Evolutionary conservation across 23 tunicate genomes (phyloP).

Genomic region (Pegea sp.): DNA sequence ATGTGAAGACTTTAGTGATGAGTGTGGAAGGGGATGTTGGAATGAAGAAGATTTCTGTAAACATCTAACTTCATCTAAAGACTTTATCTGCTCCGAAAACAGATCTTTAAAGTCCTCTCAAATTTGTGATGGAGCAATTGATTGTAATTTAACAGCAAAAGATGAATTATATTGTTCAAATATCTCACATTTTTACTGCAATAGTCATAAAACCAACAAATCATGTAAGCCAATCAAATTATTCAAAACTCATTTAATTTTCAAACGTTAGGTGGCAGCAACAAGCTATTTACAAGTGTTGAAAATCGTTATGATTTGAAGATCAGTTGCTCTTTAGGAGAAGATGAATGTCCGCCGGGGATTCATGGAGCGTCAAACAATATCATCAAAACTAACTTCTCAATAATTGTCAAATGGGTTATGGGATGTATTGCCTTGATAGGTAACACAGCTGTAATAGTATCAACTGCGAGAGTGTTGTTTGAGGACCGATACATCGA

Average conservation of each 20-base stretch:
- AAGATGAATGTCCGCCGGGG: too few relatives aligned
- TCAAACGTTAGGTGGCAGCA: too few relatives aligned
- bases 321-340: too few relatives aligned
- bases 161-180: slow-evolving; percentile 38
- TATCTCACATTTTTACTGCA: slow-evolving; percentile 46
- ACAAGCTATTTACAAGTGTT: too few relatives aligned
- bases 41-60: slow-evolving; percentile 18
- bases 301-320: too few relatives aligned
- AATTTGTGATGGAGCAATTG: slow-evolving; percentile 23
- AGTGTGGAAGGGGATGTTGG: slow-evolving; percentile 53
- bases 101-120: neutral
- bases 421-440: too few relatives aligned
- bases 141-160: slow-evolving; percentile 12
- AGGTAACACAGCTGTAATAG: too few relatives aligned
- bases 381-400: too few relatives aligned
- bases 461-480: too few relatives aligned
- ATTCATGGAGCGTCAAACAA: too few relatives aligned
- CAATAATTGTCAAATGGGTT: too few relatives aligned
- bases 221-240: neutral
- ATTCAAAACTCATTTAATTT: neutral
- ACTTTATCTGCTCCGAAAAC: slow-evolving; percentile 3
- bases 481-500: too few relatives aligned
- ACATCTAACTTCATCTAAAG: neutral
- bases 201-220: slow-evolving; percentile 13
- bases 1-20: slow-evolving; percentile 56